Percentiles rank a stretch among this genome's conserved stretches.
phyloP scores from a whole-genome alignment of 2,888 invertebrate species.

The Diarsia rubi region DNA sequence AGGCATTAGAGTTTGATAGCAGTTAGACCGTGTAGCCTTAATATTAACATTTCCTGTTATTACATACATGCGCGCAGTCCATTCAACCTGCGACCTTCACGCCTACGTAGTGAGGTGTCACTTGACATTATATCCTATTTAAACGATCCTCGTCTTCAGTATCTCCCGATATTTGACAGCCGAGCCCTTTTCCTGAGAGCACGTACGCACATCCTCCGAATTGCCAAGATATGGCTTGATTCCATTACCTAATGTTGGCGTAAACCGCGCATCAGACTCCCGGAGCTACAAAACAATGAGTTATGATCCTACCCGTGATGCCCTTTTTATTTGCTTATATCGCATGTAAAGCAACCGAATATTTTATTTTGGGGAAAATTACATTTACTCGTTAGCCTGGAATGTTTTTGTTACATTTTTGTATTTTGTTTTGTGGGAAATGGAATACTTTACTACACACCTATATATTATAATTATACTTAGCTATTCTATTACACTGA shows the following conservation, averaged over 20 bases:
- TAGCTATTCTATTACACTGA: background rate
- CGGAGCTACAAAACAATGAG: slow-evolving; percentile 86
- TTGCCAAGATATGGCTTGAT: slow-evolving; percentile 79
- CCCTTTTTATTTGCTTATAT: slow-evolving; percentile 86
- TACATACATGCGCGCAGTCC: slow-evolving; percentile 32
- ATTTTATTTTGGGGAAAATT: slow-evolving; percentile 75
- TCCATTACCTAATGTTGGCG: slow-evolving; percentile 87
- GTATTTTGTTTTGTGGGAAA: slow-evolving; percentile 22
- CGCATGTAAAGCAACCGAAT: slow-evolving; percentile 81
- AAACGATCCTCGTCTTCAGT: slow-evolving; percentile 50
- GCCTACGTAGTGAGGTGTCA: slow-evolving; percentile 32
- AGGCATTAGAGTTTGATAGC: slow-evolving; percentile 21
- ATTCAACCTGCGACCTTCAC: slow-evolving; percentile 41
- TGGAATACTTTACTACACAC: background rate
- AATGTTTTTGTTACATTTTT: slow-evolving; percentile 68
- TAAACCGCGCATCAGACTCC: slow-evolving; percentile 78
- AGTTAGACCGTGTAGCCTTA: slow-evolving; percentile 28
- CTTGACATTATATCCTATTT: slow-evolving; percentile 54
- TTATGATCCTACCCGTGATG: slow-evolving; percentile 84
- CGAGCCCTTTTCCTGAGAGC: slow-evolving; percentile 58
- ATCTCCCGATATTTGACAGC: slow-evolving; percentile 52
- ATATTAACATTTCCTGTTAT: slow-evolving; percentile 57
- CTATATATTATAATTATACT: too few species aligned
- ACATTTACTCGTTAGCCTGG: slow-evolving; percentile 73
- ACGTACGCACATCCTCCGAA: slow-evolving; percentile 73